Conservation (phyloP, 2,888 invertebrate genomes). For the Pollenia griseotomentosa region DNA sequence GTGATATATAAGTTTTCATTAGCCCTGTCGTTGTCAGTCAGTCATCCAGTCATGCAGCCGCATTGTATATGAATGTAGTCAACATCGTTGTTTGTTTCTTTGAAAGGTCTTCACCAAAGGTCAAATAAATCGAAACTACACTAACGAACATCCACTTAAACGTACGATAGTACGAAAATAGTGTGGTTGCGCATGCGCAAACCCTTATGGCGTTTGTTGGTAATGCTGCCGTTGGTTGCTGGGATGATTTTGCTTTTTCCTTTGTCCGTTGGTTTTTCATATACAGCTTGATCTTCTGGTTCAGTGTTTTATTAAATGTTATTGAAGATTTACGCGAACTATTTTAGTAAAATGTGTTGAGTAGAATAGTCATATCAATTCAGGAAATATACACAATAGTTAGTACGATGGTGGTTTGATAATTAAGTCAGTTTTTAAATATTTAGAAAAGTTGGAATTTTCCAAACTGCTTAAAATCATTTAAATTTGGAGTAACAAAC, state of each 20-base stretch:
- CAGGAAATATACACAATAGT: slow-evolving; percentile 20
- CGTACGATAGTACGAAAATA: slow-evolving; percentile 22
- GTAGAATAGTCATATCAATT: slow-evolving; percentile 51
- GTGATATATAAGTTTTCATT: slow-evolving; percentile 77
- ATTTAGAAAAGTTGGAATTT: not conserved
- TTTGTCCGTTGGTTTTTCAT: slow-evolving; percentile 20
- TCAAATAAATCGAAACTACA: slow-evolving; percentile 72
- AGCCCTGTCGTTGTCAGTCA: slow-evolving; percentile 72
- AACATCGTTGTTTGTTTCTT: slow-evolving; percentile 59
- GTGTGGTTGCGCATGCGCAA: slow-evolving; percentile 53
- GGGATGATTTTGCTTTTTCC: slow-evolving; percentile 34
- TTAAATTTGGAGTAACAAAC: no score
- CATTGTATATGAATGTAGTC: slow-evolving; percentile 38
- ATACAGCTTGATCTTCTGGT: slow-evolving; percentile 51
- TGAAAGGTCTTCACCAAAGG: slow-evolving; percentile 72
- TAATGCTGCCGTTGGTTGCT: slow-evolving; percentile 39
- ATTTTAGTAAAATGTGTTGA: slow-evolving; percentile 59
- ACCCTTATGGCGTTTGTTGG: slow-evolving; percentile 19
- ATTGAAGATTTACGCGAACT: slow-evolving; percentile 69
- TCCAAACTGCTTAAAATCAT: not conserved
- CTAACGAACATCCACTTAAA: slow-evolving; percentile 25
- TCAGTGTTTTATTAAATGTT: slow-evolving; percentile 68
- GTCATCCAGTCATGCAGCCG: slow-evolving; percentile 65
- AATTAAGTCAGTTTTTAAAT: slow-evolving; percentile 7
- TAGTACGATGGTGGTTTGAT: slow-evolving; percentile 41